Base-by-base conservation (phyloP, 1,140 invertebrate species). In the Metaphire vulgaris region DNA sequence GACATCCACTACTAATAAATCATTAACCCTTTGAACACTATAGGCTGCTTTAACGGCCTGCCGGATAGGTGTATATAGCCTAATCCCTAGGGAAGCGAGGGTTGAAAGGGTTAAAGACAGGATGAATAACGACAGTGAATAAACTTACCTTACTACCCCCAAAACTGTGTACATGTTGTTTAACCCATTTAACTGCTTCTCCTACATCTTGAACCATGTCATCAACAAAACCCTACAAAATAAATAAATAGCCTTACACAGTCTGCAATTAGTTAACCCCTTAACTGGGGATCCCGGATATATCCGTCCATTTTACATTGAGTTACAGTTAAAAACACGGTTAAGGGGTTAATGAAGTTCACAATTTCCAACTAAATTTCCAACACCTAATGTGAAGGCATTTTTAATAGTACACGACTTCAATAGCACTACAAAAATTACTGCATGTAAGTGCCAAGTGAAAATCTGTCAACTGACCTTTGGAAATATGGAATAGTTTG, bases 141-240 rank as follows among this genome's bases (percentile, higher is more conserved):
- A n/a, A n/a, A 80, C 77, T 79, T 80, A 85, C 85, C 80, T 83
- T 83, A 75, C 84, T 78, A 74, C 82, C 84, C 70, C 82, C 81
- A 80, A 84, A 83, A 6, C 79, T 74, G 26, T 82, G 74, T 64
- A 83, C 80, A 80, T 83, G 82, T 6, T 82, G 76, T 34, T 81
- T 77, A 30, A 83, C 75, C 85, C 85, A 86, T 32, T 73, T 66
- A 26, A 86, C 72, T 79, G 81, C 82, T 70, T 86, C 85, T 12
- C 84, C 82, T 71, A 85, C 75, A 79, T 86, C 85, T 72, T 86
- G 84, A 34, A 85, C 79, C 84, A 85, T 85, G 77, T 85, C 83
- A 79, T 85, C 84, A 2, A 83, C 83, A 80, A 81, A 84, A 64
- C 84, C 84, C 84, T 85, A 72, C 28, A 77, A 78, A 76, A 14